A percentile compares a stretch with the other conserved stretches of the same genome.
Conservation (phyloP, 2,113 vertebrate species). For the Otocyon megalotis region DNA sequence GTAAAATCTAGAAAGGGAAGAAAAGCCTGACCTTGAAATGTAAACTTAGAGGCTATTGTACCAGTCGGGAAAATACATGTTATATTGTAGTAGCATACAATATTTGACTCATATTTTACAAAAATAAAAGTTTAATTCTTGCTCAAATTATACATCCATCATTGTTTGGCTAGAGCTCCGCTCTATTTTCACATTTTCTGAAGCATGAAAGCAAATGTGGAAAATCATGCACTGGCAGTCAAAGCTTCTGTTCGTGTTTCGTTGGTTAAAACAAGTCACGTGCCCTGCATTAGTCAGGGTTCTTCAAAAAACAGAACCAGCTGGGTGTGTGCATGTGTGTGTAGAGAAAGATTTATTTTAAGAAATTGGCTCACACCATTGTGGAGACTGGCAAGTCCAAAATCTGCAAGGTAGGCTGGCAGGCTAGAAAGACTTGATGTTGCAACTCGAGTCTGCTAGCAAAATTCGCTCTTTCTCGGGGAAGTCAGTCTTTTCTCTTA, state of each 20-base stretch:
- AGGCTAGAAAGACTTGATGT: neutral
- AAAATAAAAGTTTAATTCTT: neutral
- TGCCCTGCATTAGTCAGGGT: neutral
- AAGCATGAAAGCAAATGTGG: neutral
- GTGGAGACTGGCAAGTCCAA: neutral
- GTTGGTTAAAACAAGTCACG: neutral
- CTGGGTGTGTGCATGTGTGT: neutral
- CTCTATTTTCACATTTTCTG: neutral
- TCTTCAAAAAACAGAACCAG: neutral
- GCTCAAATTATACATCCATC: neutral
- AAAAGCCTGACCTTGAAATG: neutral
- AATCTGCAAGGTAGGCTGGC: neutral
- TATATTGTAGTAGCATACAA: neutral
- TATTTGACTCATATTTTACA: neutral
- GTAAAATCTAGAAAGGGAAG: neutral
- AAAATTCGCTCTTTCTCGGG: neutral
- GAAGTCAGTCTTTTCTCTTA: neutral
- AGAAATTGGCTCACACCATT: neutral
- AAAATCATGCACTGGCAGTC: neutral
- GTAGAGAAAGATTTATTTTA: neutral
- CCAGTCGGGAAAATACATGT: constrained; percentile 24
- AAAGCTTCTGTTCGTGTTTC: neutral
- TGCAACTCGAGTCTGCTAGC: neutral
- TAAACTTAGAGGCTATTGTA: neutral
- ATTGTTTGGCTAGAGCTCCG: neutral